phyloP scores from a whole-genome alignment of 1,140 invertebrate genomes.

The Sycophaga agraensis region DNA sequence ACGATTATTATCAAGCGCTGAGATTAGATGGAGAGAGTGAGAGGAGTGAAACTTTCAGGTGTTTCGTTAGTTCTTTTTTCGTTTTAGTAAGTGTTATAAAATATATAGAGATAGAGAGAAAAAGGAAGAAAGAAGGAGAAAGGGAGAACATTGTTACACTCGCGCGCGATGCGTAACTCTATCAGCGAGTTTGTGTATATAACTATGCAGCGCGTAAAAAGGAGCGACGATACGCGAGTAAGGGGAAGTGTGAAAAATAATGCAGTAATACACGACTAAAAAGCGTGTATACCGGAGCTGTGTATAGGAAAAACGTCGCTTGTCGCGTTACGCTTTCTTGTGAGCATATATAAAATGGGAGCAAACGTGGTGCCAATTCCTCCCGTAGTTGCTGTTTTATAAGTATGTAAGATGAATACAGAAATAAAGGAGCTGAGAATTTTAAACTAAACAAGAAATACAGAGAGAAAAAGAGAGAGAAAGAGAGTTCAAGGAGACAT shows the following conservation, averaged over 20 bases:
- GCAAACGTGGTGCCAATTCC: conserved; percentile 57
- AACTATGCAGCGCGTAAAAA: too few relatives aligned
- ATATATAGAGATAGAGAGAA: not conserved
- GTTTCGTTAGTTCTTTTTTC: not conserved
- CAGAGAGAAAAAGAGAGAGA: not conserved
- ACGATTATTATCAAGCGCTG: not conserved
- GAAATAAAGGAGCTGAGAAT: too few relatives aligned
- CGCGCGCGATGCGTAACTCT: not conserved
- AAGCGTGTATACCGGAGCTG: not conserved
- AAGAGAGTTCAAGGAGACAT: conserved; percentile 11
- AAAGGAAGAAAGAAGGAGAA: not conserved
- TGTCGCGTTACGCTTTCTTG: not conserved
- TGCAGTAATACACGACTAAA: not conserved
- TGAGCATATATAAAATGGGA: conserved; percentile 42
- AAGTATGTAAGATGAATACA: conserved; percentile 24
- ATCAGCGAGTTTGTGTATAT: not conserved
- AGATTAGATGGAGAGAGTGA: not conserved
- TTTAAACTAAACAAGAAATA: not conserved
- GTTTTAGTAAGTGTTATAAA: too few relatives aligned
- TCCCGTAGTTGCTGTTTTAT: conserved; percentile 44
- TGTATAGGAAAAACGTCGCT: conserved; percentile 7
- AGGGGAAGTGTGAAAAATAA: not conserved
- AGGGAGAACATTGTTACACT: not conserved
- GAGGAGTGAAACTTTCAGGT: not conserved
- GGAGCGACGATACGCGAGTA: not conserved